phyloP scores from a whole-genome alignment of 2,797 vertebrate genomes.

The Alcedo atthis region DNA sequence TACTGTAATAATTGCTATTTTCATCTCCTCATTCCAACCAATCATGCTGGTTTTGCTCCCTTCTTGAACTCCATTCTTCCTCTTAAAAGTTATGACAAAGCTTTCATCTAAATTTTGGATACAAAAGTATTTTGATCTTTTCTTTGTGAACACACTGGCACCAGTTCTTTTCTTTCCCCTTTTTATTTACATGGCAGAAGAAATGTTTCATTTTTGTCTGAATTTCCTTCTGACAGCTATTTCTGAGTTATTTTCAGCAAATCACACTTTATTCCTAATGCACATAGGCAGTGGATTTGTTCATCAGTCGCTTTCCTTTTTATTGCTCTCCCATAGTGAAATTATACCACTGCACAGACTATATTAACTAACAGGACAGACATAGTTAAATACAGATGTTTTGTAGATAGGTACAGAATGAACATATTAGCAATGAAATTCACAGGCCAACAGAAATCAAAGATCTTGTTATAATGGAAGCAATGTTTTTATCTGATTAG shows the following conservation, averaged over 20 bases:
- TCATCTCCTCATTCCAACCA: background rate
- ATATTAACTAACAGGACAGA: background rate
- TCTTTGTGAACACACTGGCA: background rate
- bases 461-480: conserved; percentile 29
- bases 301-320: background rate
- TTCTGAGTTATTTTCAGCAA: background rate
- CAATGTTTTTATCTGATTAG: conserved; percentile 44
- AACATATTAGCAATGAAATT: conserved; percentile 33
- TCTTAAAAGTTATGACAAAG: background rate
- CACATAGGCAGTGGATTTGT: background rate
- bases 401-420: background rate
- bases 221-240: background rate
- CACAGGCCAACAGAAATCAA: conserved; percentile 36
- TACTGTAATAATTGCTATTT: background rate
- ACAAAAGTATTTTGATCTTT: background rate
- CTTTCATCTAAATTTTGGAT: background rate
- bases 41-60: background rate
- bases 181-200: background rate
- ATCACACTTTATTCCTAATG: background rate
- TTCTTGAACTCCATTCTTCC: background rate
- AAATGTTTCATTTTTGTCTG: background rate
- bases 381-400: background rate
- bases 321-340: background rate
- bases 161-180: background rate
- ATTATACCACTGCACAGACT: background rate